Base-by-base conservation (phyloP, 2,113 vertebrate species). In the Poeciliopsis occidentalis region DNA sequence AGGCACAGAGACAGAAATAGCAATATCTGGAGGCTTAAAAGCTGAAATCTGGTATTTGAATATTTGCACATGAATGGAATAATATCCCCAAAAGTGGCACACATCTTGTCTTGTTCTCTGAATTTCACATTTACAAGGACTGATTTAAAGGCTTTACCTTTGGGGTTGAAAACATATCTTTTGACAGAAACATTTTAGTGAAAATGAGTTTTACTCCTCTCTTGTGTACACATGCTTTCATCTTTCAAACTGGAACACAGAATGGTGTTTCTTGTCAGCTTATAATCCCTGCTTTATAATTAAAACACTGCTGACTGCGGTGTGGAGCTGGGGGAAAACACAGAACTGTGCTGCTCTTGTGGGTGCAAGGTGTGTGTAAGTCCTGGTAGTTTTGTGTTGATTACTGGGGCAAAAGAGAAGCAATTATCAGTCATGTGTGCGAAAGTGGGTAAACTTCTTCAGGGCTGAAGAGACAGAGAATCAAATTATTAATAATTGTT, bases 401-500 rank as follows among this genome's bases (percentile, higher is more conserved):
- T 78, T 84, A 74, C 32, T 80, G 67, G 81, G 51, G 57, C 30
- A 73, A 80, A 77, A 63, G 29, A 51, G 73, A 60, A 72, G 81
- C 65, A 76, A 67, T 80, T 88, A 78, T 47, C 75, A 67, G 64
- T 29, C 31, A 37, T 12, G 32, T 73, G 64, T 80, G 64, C 64
- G 75, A 65, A 64, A 81, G 32, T 84, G 66, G 54, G 64, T 57
- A 76, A 67, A 51, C 41, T 1, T 3, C 69, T 85, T 82, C 57
- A 12, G 57, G 78, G 54, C 67, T 84, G 80, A 82, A 89, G 80
- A 89, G 79, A 86, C 91, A 90, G 80, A 81, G 90, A 94, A 90
- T 90, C 80, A 66, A 91, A 92, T 91, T 82, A 94, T 94, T 92
- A 93, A 93, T 92, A 91, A 88, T 79, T 92, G 90, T 92, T 92